Percentiles rank a stretch among this genome's conserved stretches.
phyloP scores from a whole-genome alignment of 2,113 vertebrate genomes.

The Melanocharis versteri region DNA sequence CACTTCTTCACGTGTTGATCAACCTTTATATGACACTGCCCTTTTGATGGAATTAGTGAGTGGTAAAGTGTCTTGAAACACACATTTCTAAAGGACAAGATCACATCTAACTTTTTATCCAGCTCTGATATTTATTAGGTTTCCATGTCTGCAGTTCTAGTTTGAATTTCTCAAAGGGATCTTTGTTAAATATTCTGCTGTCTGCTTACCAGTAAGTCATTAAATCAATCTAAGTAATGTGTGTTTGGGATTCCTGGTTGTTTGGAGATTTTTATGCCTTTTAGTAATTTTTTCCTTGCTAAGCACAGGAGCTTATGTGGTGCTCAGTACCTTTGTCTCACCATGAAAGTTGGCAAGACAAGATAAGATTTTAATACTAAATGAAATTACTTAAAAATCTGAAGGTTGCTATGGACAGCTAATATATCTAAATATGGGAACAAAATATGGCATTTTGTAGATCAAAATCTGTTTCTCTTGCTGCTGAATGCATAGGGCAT shows the following conservation, averaged over 20 bases:
- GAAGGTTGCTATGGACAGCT: neutral
- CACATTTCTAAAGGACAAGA: neutral
- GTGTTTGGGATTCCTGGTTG: neutral
- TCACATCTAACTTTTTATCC: neutral
- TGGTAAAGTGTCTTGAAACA: neutral
- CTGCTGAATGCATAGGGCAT: neutral
- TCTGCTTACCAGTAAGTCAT: neutral
- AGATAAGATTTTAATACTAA: neutral
- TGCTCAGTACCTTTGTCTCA: neutral
- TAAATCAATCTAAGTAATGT: neutral
- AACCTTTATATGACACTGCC: neutral
- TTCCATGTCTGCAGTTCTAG: neutral
- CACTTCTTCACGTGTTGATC: neutral
- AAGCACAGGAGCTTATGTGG: neutral
- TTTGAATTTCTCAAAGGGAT: neutral
- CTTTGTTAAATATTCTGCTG: neutral
- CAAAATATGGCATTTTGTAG: neutral
- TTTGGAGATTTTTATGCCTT: neutral
- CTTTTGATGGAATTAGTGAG: neutral
- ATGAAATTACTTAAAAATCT: neutral
- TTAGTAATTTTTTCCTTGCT: neutral
- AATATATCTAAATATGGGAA: neutral
- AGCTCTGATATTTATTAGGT: neutral
- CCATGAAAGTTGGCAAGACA: neutral
- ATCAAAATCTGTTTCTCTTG: neutral